Conservation (phyloP, 2,113 vertebrate species). For the Ovis canadensis region DNA sequence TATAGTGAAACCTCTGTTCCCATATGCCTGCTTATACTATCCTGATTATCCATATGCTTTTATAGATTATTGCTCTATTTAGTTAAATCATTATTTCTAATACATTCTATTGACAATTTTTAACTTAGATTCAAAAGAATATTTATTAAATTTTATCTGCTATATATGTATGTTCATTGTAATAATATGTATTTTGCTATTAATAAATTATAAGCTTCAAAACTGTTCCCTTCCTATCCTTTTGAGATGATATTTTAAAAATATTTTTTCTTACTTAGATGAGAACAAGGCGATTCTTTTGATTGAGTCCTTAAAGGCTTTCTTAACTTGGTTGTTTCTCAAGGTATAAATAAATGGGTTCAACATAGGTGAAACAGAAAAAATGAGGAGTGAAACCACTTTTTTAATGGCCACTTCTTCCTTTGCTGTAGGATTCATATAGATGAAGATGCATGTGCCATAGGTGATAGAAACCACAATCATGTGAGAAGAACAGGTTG, state of each 20-base stretch:
- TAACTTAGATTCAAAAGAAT: background rate
- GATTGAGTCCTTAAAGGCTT: background rate
- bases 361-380: background rate
- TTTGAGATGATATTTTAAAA: background rate
- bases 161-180: background rate
- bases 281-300: background rate
- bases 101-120: background rate
- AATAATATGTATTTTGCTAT: background rate
- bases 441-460: slow-evolving; percentile 1
- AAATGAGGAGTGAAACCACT: background rate
- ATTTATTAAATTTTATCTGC: background rate
- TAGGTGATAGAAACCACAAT: background rate
- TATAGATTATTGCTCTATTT: background rate
- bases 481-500: background rate
- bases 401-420: background rate
- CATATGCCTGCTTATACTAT: background rate
- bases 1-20: accelerated
- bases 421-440: background rate
- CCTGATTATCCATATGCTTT: background rate
- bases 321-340: slow-evolving; percentile 12
- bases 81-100: background rate
- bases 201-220: background rate
- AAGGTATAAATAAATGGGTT: slow-evolving; percentile 20
- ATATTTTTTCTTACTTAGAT: background rate
- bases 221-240: background rate